Evolutionary conservation across 2,113 vertebrate genomes (phyloP).

Genomic region (Elephas maximus): DNA sequence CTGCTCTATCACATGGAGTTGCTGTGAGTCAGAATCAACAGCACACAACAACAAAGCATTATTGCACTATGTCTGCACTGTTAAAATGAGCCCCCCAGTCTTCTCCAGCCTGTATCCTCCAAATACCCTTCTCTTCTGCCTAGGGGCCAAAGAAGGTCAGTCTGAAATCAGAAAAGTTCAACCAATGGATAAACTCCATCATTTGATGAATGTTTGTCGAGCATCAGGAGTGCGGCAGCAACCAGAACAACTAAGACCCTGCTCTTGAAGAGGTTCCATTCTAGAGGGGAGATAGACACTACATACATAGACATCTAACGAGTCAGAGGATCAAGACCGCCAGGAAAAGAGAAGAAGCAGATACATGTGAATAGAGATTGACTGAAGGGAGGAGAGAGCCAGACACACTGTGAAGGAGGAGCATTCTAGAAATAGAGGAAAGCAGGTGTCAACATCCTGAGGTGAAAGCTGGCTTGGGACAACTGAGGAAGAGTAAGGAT

Average conservation of each 20-base stretch:
- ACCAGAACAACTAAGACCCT: not conserved
- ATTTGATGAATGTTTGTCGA: not conserved
- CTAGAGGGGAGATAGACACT: not conserved
- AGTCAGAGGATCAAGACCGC: not conserved
- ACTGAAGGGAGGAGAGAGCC: too few relatives aligned
- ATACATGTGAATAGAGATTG: fast-evolving
- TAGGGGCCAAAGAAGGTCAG: not conserved
- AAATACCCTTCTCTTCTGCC: not conserved
- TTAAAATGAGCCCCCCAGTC: not conserved
- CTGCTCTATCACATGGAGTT: too few relatives aligned
- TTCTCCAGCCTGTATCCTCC: not conserved
- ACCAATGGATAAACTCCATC: not conserved
- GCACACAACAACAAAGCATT: too few relatives aligned
- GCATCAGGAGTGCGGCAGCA: fast-evolving
- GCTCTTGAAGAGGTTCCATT: too few relatives aligned
- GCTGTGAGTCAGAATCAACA: too few relatives aligned
- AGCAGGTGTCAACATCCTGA: not conserved
- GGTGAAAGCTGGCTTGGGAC: not conserved
- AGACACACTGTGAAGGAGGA: not conserved
- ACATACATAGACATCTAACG: too few relatives aligned
- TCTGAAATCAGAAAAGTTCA: not conserved
- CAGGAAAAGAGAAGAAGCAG: not conserved
- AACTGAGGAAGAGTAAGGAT: too few relatives aligned
- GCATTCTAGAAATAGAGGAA: not conserved
- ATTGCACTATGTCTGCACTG: not conserved